Conservation (phyloP, 2,797 vertebrate genomes). For the Craterocephalus amniculus region DNA sequence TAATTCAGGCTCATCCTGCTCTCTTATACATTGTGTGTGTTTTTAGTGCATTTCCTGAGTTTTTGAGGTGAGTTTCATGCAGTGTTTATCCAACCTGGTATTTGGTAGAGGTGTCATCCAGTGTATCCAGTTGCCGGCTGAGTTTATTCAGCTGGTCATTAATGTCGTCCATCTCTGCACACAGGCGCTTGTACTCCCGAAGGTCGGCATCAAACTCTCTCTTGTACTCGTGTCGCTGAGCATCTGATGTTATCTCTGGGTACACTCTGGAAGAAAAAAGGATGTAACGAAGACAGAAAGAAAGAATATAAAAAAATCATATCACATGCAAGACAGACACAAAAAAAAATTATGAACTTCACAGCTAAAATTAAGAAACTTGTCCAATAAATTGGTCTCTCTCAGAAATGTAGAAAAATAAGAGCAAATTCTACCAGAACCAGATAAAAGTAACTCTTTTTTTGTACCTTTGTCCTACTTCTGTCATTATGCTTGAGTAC, state of each 20-base stretch:
- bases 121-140: constrained; percentile 83
- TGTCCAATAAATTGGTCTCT: background rate
- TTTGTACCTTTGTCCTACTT: constrained; percentile 76
- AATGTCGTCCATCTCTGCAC: constrained; percentile 88
- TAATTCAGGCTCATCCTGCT: background rate
- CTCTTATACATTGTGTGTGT: background rate
- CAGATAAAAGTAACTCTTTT: constrained; percentile 25
- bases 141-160: constrained; percentile 87
- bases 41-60: background rate
- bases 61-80: background rate
- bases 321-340: background rate
- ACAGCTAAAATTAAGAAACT: background rate
- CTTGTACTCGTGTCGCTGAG: constrained; percentile 85
- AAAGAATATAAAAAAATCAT: background rate
- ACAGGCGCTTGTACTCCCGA: constrained; percentile 85
- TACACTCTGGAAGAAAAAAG: constrained; percentile 77
- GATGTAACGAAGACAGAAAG: background rate
- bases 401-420: background rate
- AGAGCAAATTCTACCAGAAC: background rate
- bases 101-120: constrained; percentile 81
- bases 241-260: constrained; percentile 83
- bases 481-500: constrained; percentile 56
- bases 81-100: constrained; percentile 81
- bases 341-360: constrained; percentile 4
- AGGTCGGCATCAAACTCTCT: constrained; percentile 87